Evolutionary conservation across 2,888 invertebrate genomes (phyloP).

Genomic region (Suillia variegata): DNA sequence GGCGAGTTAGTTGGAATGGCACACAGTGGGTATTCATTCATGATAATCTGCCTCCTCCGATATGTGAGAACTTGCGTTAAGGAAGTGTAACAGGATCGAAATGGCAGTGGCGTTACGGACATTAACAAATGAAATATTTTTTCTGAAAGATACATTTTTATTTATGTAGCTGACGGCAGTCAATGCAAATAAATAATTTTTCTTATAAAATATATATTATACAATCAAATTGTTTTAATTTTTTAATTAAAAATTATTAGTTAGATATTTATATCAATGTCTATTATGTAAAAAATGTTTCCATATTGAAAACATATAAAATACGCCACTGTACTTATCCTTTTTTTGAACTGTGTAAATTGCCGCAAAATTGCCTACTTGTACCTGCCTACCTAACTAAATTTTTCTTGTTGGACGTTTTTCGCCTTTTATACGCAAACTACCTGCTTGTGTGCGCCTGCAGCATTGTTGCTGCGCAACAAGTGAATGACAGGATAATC

Average conservation of each 20-base stretch:
- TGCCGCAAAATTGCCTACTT: conserved; percentile 5
- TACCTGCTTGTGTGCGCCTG: conserved; percentile 8
- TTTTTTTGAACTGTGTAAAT: background rate
- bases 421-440: background rate
- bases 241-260: too few relatives aligned
- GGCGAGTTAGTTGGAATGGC: background rate
- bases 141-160: too few relatives aligned
- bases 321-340: background rate
- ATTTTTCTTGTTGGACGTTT: conserved; percentile 1
- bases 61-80: background rate
- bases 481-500: conserved; percentile 52
- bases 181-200: too few relatives aligned
- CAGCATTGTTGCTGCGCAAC: conserved; percentile 30
- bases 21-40: background rate
- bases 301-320: too few relatives aligned
- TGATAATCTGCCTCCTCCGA: background rate
- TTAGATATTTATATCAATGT: too few relatives aligned
- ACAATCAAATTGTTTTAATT: too few relatives aligned
- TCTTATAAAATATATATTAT: too few relatives aligned
- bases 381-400: conserved; percentile 16
- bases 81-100: background rate
- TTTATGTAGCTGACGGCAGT: too few relatives aligned
- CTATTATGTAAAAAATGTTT: too few relatives aligned
- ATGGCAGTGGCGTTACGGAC: background rate
- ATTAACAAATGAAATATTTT: too few relatives aligned